Conservation (phyloP, 2,888 invertebrate genomes). For the Stenodera caucasica region DNA sequence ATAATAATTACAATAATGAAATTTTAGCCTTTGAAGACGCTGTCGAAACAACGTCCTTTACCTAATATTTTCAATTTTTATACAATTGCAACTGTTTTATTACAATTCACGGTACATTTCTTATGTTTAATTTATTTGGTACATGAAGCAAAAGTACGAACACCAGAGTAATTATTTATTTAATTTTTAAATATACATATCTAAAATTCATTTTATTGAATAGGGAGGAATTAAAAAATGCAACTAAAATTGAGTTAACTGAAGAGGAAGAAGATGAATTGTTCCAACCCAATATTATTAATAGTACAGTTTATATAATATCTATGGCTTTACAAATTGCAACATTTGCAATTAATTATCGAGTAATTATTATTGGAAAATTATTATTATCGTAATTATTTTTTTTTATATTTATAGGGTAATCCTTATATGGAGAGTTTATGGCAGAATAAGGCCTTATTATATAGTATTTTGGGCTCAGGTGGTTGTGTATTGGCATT, state of each 20-base stretch:
- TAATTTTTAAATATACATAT: not conserved
- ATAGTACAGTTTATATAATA: conserved; percentile 98
- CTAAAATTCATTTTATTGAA: not conserved
- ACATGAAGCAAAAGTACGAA: conserved; percentile 71
- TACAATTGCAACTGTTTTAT: conserved; percentile 90
- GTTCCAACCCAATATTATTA: conserved; percentile 92
- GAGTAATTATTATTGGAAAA: conserved; percentile 63
- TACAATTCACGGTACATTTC: conserved; percentile 96
- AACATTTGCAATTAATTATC: conserved; percentile 98
- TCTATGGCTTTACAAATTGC: conserved; percentile 97
- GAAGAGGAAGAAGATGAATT: conserved; percentile 76
- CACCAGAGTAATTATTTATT: conserved; percentile 65
- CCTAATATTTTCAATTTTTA: conserved; percentile 99
- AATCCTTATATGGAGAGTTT: conserved; percentile 99
- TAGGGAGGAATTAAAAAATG: conserved; percentile 59
- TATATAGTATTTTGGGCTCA: conserved; percentile 87
- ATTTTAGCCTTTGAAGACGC: conserved; percentile 81
- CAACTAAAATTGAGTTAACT: conserved; percentile 50
- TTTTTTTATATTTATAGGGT: conserved; percentile 66
- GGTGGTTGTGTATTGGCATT: conserved; percentile 80
- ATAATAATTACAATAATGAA: conserved; percentile 15
- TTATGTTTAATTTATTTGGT: conserved; percentile 87
- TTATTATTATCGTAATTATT: not conserved
- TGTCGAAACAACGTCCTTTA: conserved; percentile 92
- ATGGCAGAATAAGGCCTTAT: conserved; percentile 84